These are phyloP conservation scores for Malacosoma neustria DNA, from an alignment of 2,888 invertebrate genomes.

Conservation along the genomic window DNA sequence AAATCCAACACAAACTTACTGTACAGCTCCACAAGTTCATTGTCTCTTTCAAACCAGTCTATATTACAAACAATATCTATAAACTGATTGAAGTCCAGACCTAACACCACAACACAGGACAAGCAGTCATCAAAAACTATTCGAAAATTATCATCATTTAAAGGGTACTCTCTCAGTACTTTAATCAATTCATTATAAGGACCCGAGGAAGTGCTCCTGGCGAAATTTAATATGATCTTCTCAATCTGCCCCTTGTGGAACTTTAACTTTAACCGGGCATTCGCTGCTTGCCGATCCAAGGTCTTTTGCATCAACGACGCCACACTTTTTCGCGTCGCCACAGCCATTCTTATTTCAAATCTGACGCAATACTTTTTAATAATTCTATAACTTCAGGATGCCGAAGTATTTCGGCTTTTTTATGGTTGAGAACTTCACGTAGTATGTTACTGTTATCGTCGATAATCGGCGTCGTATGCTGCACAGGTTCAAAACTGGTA, in stretches of 20 bases:
- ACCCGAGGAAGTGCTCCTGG: slow-evolving; percentile 42
- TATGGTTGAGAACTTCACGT: slow-evolving; percentile 60
- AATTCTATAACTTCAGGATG: slow-evolving; percentile 63
- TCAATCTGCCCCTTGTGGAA: slow-evolving; percentile 61
- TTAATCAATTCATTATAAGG: slow-evolving; percentile 64
- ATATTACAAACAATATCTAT: slow-evolving; percentile 49
- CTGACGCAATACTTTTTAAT: slow-evolving; percentile 50
- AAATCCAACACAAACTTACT: slow-evolving; percentile 47
- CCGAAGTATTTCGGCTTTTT: slow-evolving; percentile 59
- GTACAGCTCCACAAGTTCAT: slow-evolving; percentile 42
- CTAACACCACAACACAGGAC: slow-evolving; percentile 50
- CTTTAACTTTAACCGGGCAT: slow-evolving; percentile 50
- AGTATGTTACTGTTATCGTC: slow-evolving; percentile 59
- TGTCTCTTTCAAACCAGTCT: slow-evolving; percentile 47
- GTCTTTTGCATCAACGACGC: slow-evolving; percentile 62
- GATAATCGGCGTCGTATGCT: slow-evolving; percentile 27
- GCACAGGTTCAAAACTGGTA: slow-evolving; percentile 47
- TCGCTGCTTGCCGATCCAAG: slow-evolving; percentile 47
- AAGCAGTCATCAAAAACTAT: slow-evolving; percentile 55
- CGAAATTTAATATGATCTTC: slow-evolving; percentile 48
- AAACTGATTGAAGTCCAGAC: slow-evolving; percentile 47
- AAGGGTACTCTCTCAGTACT: slow-evolving; percentile 49
- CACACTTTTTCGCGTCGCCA: slow-evolving; percentile 49
- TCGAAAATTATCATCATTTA: slow-evolving; percentile 56
- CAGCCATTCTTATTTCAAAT: slow-evolving; percentile 64